Conservation (phyloP, 92 coral and sea anemone species). For the Phenganax stokvisi region DNA sequence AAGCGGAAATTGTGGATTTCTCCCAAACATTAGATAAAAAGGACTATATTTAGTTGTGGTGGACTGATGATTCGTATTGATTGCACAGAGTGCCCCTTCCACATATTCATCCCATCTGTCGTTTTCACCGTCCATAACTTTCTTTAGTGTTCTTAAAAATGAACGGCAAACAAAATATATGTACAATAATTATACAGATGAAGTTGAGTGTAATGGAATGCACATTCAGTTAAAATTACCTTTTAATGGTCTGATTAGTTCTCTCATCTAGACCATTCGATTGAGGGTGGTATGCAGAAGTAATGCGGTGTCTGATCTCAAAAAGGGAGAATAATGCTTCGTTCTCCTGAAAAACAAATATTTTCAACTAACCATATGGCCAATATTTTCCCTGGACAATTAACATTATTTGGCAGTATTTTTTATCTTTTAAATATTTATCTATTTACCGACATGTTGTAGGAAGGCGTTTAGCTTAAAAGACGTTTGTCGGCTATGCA, state of each 20-base stretch:
- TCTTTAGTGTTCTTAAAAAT: slow-evolving; percentile 53
- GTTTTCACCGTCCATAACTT: slow-evolving; percentile 39
- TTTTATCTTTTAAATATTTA: too few relatives aligned
- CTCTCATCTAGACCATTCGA: slow-evolving; percentile 45
- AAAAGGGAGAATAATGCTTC: slow-evolving; percentile 28
- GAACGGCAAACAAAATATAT: background rate
- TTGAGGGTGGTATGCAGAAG: slow-evolving; percentile 45
- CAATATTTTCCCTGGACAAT: too few relatives aligned
- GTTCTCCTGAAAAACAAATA: slow-evolving; percentile 18
- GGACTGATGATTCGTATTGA: slow-evolving; percentile 53
- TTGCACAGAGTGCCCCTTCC: slow-evolving; percentile 54
- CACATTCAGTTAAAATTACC: slow-evolving; percentile 14
- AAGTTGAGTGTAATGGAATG: background rate
- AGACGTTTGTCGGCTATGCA: too few relatives aligned
- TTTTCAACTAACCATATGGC: background rate
- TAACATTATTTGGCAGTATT: too few relatives aligned
- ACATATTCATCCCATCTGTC: slow-evolving; percentile 57
- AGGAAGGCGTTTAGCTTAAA: too few relatives aligned
- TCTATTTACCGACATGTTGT: too few relatives aligned
- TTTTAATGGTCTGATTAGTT: slow-evolving; percentile 38
- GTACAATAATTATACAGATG: background rate
- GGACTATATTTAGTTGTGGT: slow-evolving; percentile 61
- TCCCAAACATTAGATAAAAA: slow-evolving; percentile 48
- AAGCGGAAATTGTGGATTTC: slow-evolving; percentile 49
- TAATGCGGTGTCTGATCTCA: slow-evolving; percentile 23